Percentiles rank a stretch among this genome's conserved stretches.
Conservation (phyloP, 2,113 vertebrate species). For the Grantiella picta region DNA sequence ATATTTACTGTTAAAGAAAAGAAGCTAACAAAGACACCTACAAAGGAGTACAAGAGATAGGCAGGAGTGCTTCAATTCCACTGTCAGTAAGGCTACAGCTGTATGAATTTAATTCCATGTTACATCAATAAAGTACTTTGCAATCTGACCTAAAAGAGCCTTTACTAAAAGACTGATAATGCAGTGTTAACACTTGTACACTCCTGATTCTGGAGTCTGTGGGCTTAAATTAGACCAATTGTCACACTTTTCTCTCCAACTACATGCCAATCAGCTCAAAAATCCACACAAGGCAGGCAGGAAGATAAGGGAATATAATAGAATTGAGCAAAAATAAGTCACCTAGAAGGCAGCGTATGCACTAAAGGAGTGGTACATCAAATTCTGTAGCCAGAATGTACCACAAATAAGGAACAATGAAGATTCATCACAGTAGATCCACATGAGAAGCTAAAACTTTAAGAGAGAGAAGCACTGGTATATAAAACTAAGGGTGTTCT, state of each 20-base stretch:
- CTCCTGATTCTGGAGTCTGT: not conserved
- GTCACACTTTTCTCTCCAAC: not conserved
- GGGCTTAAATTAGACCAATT: not conserved
- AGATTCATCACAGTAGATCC: not conserved
- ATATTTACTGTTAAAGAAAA: not conserved
- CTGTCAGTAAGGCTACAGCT: not conserved
- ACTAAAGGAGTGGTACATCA: not conserved
- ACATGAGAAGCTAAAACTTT: not conserved
- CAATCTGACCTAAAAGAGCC: not conserved
- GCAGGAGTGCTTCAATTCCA: not conserved
- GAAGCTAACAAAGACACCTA: not conserved
- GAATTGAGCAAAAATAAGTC: not conserved
- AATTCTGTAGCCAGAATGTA: not conserved
- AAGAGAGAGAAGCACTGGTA: not conserved
- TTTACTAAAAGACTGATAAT: not conserved
- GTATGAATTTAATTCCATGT: not conserved
- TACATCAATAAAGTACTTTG: not conserved
- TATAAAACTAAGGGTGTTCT: not conserved
- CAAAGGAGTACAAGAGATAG: not conserved
- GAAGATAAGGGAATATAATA: not conserved
- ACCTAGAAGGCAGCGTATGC: not conserved
- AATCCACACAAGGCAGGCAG: not conserved
- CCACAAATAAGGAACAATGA: not conserved
- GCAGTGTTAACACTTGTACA: not conserved
- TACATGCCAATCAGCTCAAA: not conserved